Conservation (phyloP, 2,113 vertebrate genomes). For the Callithrix jacchus region DNA sequence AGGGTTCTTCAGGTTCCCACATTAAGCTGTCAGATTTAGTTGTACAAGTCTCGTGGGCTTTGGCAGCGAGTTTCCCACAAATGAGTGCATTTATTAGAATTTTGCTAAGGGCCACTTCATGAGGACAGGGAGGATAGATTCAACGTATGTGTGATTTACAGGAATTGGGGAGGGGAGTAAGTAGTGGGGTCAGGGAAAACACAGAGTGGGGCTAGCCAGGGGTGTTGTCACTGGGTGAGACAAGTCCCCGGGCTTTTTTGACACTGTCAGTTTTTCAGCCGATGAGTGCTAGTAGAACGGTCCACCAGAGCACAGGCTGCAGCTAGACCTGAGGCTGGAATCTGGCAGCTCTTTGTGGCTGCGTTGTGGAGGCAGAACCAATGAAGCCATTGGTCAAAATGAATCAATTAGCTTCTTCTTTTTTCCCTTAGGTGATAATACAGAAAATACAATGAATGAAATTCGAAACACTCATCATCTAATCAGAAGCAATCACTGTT, state of each 20-base stretch:
- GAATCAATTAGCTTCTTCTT: background rate
- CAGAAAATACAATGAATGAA: background rate
- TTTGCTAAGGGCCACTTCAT: background rate
- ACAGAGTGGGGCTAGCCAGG: background rate
- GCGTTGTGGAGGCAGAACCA: fast-evolving
- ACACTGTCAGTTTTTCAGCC: too few species aligned
- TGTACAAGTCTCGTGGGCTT: background rate
- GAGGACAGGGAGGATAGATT: too few species aligned
- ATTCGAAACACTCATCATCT: background rate
- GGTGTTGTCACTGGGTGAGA: background rate
- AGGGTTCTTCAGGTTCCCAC: background rate
- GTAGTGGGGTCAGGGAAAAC: background rate
- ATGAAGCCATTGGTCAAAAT: background rate
- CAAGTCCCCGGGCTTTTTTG: background rate
- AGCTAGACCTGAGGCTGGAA: background rate
- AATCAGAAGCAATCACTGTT: background rate
- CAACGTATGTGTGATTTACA: too few species aligned
- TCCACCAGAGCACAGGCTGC: background rate
- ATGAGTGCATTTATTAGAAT: background rate
- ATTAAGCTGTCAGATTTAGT: fast-evolving
- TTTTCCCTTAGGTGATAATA: background rate
- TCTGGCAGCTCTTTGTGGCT: too few species aligned
- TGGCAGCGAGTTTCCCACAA: background rate
- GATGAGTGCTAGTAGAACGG: background rate
- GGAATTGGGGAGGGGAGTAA: background rate